Base-by-base conservation (phyloP, 2,797 vertebrate genomes). In the Pempheris klunzingeri region DNA sequence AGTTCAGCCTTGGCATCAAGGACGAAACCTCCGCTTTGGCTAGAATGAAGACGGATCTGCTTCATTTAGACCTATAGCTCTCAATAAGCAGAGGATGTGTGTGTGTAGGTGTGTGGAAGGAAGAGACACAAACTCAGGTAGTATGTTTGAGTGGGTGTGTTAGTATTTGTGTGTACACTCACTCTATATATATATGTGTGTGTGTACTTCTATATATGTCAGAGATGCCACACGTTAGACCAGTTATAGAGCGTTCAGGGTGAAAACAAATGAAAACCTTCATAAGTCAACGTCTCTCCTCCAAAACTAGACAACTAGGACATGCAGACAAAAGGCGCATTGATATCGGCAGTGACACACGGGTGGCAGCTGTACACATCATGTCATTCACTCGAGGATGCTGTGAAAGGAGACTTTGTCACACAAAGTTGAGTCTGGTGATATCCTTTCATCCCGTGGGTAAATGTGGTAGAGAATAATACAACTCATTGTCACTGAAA, bases 321-420 rank as follows among this genome's bases (percentile, higher is more conserved):
- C 83, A 36, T 0, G 61, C 64, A 84, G 83, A 93, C 90, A 92
- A 92, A 92, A 79, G 72, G 34, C 2, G 53, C 84, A 85, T 85
- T 91, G 90, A 91, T 84, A 78, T 32, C 32, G 30, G 71, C 68
- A 2, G 82, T 87, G 90, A 88, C 88, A 90, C 87, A 65, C 77
- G 85, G 87, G 74, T 83, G 90, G 87, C 89, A 89, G 91, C 87
- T 91, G 89, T 82, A 80, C 84, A 87, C 89, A 83, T 86, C 78
- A 66, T 89, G 86, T 77, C 82, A 83, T 74, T 90, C 87, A 81
- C 71, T 58, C 7, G 71, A 9, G 53, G 73, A 77, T 46, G 70
- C 81, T 34, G 81, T 90, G 85, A 92, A 90, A 82, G 86, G 69
- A 22, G 70, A 85, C 89, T 86, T 78, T 90, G 88, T 92, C 79